Evolutionary conservation across 2,797 vertebrate genomes (phyloP).

Genomic region (Sandelia bainsii): DNA sequence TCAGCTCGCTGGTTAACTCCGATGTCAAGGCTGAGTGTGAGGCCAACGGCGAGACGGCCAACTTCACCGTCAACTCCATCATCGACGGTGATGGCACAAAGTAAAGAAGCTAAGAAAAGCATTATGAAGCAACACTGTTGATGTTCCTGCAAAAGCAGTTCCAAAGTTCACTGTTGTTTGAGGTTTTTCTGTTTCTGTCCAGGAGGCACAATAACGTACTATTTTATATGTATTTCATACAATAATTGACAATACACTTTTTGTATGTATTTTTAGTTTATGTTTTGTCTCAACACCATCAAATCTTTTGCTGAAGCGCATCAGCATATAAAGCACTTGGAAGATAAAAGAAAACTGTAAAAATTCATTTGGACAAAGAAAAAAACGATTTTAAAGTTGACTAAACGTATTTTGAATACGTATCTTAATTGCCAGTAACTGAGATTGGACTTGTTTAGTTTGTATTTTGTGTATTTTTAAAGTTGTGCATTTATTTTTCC

Average conservation of each 20-base stretch:
- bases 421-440: background rate
- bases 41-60: slow-evolving; percentile 73
- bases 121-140: background rate
- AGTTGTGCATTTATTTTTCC: background rate
- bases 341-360: background rate
- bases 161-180: slow-evolving; percentile 6
- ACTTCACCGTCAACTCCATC: slow-evolving; percentile 83
- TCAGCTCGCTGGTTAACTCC: slow-evolving; percentile 81
- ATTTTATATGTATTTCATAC: background rate
- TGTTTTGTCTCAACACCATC: background rate
- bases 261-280: background rate
- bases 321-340: background rate
- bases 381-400: background rate
- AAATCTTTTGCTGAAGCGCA: slow-evolving; percentile 8
- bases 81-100: slow-evolving; percentile 81
- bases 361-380: background rate
- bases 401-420: background rate
- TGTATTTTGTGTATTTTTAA: background rate
- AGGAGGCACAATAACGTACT: background rate
- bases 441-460: background rate
- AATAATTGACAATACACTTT: background rate
- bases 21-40: slow-evolving; percentile 88
- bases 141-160: background rate
- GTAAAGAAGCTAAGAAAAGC: slow-evolving; percentile 31
- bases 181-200: slow-evolving; percentile 18